phyloP scores from a whole-genome alignment of 1,140 invertebrate species.

The Arctopsyche grandis region DNA sequence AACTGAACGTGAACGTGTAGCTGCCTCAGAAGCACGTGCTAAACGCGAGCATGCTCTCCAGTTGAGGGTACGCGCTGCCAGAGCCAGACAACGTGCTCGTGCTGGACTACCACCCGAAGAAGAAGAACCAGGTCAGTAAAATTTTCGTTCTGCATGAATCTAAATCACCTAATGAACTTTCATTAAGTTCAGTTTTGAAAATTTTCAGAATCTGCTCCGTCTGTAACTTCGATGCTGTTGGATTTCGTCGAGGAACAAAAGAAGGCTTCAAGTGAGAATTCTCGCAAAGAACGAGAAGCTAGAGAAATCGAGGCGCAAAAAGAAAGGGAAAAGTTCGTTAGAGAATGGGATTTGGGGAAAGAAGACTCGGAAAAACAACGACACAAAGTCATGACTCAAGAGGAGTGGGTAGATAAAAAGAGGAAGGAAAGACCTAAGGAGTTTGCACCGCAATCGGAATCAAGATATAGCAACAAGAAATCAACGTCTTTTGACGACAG shows the following conservation, averaged over 20 bases:
- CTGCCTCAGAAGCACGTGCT: constrained; percentile 71
- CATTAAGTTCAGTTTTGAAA: constrained; percentile 33
- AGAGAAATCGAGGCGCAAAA: constrained; percentile 64
- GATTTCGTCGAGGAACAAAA: constrained; percentile 65
- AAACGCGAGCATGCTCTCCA: constrained; percentile 77
- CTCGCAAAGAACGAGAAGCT: constrained; percentile 61
- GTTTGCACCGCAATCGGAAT: constrained; percentile 71
- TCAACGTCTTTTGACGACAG: constrained; percentile 57
- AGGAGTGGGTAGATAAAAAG: constrained; percentile 82
- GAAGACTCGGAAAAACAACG: constrained; percentile 60
- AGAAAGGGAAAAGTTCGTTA: constrained; percentile 67
- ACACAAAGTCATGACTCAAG: constrained; percentile 75
- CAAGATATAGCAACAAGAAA: constrained; percentile 56
- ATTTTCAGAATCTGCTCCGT: constrained; percentile 64
- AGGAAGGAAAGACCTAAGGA: constrained; percentile 73
- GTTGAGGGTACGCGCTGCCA: constrained; percentile 80
- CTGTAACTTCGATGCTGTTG: constrained; percentile 62
- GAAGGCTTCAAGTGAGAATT: constrained; percentile 63
- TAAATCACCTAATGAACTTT: constrained; percentile 36
- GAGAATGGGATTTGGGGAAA: constrained; percentile 78
- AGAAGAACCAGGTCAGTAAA: constrained; percentile 58
- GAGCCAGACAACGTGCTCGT: constrained; percentile 78
- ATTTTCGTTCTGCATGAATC: constrained; percentile 2
- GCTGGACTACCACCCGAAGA: constrained; percentile 78
- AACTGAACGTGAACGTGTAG: constrained; percentile 75